A percentile compares a stretch with the other conserved stretches of the same genome.
phyloP scores from a whole-genome alignment of 2,888 invertebrate genomes.

The Celastrina argiolus region DNA sequence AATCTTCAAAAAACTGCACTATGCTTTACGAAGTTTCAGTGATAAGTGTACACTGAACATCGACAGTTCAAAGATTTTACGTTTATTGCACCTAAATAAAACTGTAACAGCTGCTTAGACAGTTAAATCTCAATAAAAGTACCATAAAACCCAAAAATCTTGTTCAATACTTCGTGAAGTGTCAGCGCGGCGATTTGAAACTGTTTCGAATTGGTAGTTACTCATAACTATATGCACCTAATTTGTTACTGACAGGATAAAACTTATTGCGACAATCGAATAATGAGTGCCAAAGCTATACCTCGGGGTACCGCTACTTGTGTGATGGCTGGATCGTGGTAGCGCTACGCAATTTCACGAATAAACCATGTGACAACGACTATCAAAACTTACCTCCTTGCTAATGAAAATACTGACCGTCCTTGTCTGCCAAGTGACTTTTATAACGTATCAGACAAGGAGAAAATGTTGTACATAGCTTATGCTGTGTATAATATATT shows the following conservation, averaged over 20 bases:
- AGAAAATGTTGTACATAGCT: no score
- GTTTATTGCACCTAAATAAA: background rate
- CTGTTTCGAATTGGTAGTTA: background rate
- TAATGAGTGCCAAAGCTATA: constrained; percentile 16
- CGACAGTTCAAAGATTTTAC: background rate
- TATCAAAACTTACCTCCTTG: no score
- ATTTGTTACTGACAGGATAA: constrained; percentile 16
- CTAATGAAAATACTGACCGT: no score
- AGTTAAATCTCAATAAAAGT: background rate
- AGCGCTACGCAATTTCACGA: background rate
- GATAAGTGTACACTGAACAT: no score
- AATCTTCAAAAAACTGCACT: no score
- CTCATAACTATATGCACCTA: constrained; percentile 6
- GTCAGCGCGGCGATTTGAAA: background rate
- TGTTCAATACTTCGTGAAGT: background rate
- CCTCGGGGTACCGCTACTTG: background rate
- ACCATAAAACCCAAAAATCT: background rate
- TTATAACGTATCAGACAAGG: no score
- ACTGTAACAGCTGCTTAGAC: background rate
- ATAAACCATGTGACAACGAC: background rate
- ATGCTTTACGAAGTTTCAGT: no score
- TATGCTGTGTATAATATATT: no score
- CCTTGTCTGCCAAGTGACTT: no score
- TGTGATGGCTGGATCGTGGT: background rate
- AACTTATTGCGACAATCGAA: constrained; percentile 18